These are phyloP conservation scores for Pavo muticus DNA, from an alignment of 2,113 vertebrate species.

Conservation along the genomic window DNA sequence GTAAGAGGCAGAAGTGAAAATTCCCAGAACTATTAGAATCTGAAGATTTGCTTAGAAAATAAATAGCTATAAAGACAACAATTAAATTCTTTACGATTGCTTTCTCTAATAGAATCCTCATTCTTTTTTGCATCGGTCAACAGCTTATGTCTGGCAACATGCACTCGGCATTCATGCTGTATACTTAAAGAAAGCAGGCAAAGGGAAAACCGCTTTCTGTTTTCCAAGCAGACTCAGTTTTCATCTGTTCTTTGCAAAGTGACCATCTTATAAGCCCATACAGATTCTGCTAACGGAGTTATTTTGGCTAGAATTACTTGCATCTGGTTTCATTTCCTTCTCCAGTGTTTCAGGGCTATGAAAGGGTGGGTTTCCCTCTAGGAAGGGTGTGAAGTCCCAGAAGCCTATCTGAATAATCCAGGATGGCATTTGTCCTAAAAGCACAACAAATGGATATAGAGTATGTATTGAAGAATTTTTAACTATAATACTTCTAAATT, in stretches of 20 bases:
- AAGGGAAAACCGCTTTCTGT: not conserved
- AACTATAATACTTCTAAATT: not conserved
- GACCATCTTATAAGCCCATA: not conserved
- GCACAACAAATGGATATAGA: fast-evolving
- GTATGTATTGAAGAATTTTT: not conserved
- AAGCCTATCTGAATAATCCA: not conserved
- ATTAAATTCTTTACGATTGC: not conserved
- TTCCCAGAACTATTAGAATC: not conserved
- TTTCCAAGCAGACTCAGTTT: not conserved
- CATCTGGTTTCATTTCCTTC: not conserved
- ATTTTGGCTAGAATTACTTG: not conserved
- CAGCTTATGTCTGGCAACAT: not conserved
- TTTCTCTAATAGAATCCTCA: not conserved
- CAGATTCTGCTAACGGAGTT: not conserved
- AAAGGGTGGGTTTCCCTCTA: not conserved
- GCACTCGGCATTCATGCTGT: not conserved
- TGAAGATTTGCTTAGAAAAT: not conserved
- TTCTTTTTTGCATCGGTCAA: not conserved
- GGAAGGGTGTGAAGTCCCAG: not conserved
- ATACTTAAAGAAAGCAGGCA: not conserved
- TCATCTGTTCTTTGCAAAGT: not conserved
- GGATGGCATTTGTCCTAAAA: not conserved
- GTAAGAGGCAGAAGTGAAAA: conserved; percentile 24
- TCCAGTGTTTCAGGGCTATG: not conserved
- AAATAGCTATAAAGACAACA: not conserved